These are phyloP conservation scores for Marcusenius ussheri DNA, from an alignment of 2,113 vertebrate species.

Conservation along the genomic window DNA sequence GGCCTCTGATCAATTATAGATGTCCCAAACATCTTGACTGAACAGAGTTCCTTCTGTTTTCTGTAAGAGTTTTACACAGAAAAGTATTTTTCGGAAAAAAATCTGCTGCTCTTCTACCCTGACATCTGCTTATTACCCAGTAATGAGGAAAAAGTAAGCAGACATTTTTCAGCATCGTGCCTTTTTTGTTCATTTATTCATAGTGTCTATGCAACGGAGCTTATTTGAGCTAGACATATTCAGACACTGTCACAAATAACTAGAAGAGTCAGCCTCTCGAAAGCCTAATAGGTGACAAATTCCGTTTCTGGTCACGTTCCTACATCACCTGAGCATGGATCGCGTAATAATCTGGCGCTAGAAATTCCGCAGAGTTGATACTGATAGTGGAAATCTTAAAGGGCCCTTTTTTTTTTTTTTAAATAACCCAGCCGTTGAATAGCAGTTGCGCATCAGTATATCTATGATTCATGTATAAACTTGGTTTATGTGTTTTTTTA, in stretches of 20 bases:
- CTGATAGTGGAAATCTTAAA: background rate
- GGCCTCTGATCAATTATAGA: background rate
- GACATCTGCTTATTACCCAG: background rate
- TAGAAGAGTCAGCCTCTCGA: background rate
- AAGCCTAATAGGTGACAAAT: background rate
- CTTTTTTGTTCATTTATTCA: background rate
- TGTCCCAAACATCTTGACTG: background rate
- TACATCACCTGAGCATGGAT: background rate
- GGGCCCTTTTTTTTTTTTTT: background rate
- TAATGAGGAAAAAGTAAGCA: background rate
- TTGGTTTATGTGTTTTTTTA: background rate
- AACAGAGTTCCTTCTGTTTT: background rate
- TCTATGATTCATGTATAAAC: background rate
- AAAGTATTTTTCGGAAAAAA: background rate
- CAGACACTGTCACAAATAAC: background rate
- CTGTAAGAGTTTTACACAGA: background rate
- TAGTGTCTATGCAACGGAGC: background rate
- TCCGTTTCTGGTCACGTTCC: background rate
- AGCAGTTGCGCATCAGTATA: background rate
- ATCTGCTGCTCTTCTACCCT: background rate
- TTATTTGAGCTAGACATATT: background rate
- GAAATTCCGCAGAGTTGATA: background rate
- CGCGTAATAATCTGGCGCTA: background rate
- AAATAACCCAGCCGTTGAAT: background rate
- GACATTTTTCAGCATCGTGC: background rate